Base-by-base conservation (phyloP, 1,140 invertebrate genomes). In the Neelides sp. region DNA sequence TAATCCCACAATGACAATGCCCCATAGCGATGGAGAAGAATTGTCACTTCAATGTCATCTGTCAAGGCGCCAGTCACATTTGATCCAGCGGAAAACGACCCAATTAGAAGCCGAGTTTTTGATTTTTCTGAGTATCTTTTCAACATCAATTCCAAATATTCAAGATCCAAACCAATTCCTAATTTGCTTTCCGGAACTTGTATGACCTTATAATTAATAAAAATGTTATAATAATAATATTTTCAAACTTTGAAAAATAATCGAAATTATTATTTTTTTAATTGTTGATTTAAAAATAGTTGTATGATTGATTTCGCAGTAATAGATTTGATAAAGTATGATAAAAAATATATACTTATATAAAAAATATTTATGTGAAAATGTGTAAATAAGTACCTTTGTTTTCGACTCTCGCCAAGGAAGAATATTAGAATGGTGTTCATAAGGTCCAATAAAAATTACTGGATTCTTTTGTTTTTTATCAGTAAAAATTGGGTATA, bases 371-470 rank as follows among this genome's bases (percentile, higher is more conserved):
- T 49, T 48, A 10, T 20, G 32, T 30, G 42, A 42, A 27, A 22
- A 13, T 42, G 15, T 12, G 13, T 10, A 2, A 3, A 13, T 10
- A 17, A n/a, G 4, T 12, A 55, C 54, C 39, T 69, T 60, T 26
- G 64, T 62, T n/a, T 65, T 66, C 4, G 65, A 52, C 59, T 75
- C 71, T 48, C 68, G 62, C 75, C 74, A 76, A 4, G 74, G 74
- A 28, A 77, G 61, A 20, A 75, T 58, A 62, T 71, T 74, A 1
- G 73, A 75, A 63, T 77, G 74, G 62, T 77, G 75, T 58, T 75
- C 74, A 63, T 65, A 71, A 1, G 72, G 69, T 4, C 71, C 70
- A 3, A 73, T 63, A 61, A 75, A 63, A 5, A 66, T 64, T 30
- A 68, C 64, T 3, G 68, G 64, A 40, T 64, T 15, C 37, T 34